Base-by-base conservation (phyloP, 1,140 invertebrate species). In the Diabrotica undecimpunctata region DNA sequence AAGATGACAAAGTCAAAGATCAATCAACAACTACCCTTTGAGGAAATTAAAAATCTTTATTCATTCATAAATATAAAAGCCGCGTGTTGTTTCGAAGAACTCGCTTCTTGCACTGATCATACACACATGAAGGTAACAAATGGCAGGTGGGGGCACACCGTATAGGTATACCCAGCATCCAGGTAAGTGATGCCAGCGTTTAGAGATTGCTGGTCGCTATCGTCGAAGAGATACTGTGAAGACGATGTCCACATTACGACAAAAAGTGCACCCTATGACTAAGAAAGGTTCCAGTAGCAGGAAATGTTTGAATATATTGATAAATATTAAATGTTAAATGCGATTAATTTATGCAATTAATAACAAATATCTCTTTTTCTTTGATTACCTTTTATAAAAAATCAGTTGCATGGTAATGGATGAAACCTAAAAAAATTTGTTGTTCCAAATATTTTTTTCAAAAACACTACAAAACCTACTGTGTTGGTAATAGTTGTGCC, bases 31-130 rank as follows among this genome's bases (percentile, higher is more conserved):
- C 11, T 35, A 41, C 36, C 51, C 61, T 50, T 11, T 53, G 51
- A 14, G 9, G 35, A 11, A 58, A 51, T 37, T 36, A 41, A 54
- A 68, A 66, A 61, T 46, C 8, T 25, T 25, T 25, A 58, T 66
- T 66, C 70, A 76, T 77, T 75, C 74, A 76, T 70, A 61, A 70
- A 62, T 56, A 61, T 39, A 61, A 52, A 53, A 52, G 61, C 72
- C 75, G 75, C 72, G 75, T 76, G 75, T 71, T 75, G 62, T 74
- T 70, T 70, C 72, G 68, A 73, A 77, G 77, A 77, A 70, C 70
- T 71, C 76, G 75, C 69, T 78, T 76, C 75, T 77, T 78, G 72
- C 75, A 79, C 77, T 79, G 77, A 79, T 75, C 77, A 78, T 77
- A 75, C 72, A 76, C 74, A 75, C 75, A 76, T 77, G 76, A 78